Conservation (phyloP, 2,888 invertebrate genomes). For the Stenolophus ochropezus region DNA sequence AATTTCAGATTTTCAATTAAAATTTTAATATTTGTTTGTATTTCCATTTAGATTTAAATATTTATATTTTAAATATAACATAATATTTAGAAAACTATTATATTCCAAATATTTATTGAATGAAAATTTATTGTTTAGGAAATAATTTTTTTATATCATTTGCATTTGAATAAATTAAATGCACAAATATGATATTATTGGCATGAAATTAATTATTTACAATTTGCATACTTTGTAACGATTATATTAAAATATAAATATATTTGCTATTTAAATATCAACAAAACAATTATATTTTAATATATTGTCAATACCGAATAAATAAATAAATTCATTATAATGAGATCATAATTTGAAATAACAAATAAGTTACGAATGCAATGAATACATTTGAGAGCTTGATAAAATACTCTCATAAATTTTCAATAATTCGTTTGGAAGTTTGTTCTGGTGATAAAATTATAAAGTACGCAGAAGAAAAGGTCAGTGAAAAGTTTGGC, state of each 20-base stretch:
- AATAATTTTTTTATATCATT: too few relatives aligned
- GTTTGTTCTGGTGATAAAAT: conserved; percentile 16
- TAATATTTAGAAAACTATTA: too few relatives aligned
- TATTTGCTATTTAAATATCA: not conserved
- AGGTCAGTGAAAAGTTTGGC: conserved; percentile 17
- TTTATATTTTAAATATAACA: too few relatives aligned
- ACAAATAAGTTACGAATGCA: not conserved
- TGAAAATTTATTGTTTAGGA: too few relatives aligned
- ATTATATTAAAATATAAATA: not conserved
- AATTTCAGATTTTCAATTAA: too few relatives aligned
- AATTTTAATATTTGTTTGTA: too few relatives aligned
- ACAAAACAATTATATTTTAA: not conserved
- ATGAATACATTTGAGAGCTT: not conserved
- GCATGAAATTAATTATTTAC: not conserved
- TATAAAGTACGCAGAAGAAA: conserved; percentile 4
- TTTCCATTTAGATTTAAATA: too few relatives aligned
- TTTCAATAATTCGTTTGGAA: not conserved
- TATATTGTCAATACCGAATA: not conserved
- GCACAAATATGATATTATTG: not conserved
- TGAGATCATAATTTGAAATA: not conserved
- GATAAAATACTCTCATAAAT: not conserved
- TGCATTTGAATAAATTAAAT: too few relatives aligned
- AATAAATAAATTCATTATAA: not conserved
- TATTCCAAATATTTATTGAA: too few relatives aligned
- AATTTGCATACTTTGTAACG: not conserved